These are phyloP conservation scores for Eulacestoma nigropectus DNA, from an alignment of 2,113 vertebrate genomes.

Conservation along the genomic window DNA sequence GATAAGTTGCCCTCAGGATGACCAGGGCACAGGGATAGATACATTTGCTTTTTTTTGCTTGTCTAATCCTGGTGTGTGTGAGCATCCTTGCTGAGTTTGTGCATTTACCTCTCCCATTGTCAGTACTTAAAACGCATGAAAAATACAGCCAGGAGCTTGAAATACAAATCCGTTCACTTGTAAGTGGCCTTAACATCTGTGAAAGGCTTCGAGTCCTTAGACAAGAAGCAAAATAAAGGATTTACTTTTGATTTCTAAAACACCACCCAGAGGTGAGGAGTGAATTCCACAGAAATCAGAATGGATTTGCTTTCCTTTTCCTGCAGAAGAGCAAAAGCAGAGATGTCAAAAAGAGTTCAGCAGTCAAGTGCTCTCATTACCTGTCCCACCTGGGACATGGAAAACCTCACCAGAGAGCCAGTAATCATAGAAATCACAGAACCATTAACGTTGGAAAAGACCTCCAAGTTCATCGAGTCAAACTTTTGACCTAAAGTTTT, in stretches of 20 bases:
- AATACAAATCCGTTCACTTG: neutral
- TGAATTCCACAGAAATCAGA: neutral
- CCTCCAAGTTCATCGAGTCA: neutral
- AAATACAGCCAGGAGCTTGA: constrained; percentile 12
- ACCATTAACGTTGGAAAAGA: neutral
- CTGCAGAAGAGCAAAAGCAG: neutral
- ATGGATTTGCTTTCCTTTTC: neutral
- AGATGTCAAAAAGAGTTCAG: neutral
- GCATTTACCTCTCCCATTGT: neutral
- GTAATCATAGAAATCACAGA: neutral
- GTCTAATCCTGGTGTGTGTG: neutral
- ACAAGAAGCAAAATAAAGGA: constrained; percentile 7
- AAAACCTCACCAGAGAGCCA: neutral
- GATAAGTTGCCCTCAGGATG: neutral
- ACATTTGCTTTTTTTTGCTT: neutral
- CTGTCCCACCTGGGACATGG: neutral
- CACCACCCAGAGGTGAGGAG: constrained; percentile 28
- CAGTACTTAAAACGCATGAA: constrained; percentile 27
- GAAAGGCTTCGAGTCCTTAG: constrained; percentile 1
- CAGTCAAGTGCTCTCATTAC: neutral
- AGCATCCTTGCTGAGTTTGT: neutral
- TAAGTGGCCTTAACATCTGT: constrained; percentile 28
- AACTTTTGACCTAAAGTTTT: neutral
- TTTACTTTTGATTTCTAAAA: constrained; percentile 24
- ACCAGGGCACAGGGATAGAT: neutral